These are phyloP conservation scores for Athene cunicularia DNA, from an alignment of 2,113 vertebrate species.

Conservation along the genomic window DNA sequence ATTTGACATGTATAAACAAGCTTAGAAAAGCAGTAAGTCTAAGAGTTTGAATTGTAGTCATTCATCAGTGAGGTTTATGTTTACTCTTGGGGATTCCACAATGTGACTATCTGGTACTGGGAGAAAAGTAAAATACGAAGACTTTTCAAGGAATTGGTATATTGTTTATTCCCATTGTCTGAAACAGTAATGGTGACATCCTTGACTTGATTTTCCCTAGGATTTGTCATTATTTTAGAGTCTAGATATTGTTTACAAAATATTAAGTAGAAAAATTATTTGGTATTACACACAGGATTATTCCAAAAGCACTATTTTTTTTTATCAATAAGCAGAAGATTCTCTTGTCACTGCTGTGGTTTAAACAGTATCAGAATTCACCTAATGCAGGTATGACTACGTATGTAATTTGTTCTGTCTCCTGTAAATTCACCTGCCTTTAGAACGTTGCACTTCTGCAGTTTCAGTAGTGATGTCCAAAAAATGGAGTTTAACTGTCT, in stretches of 20 bases:
- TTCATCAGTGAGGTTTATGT: neutral
- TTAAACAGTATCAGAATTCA: neutral
- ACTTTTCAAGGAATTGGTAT: neutral
- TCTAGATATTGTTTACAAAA: neutral
- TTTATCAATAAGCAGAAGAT: neutral
- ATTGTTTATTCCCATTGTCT: neutral
- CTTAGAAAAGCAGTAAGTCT: neutral
- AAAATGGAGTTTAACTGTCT: neutral
- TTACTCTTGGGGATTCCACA: neutral
- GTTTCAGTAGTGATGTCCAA: neutral
- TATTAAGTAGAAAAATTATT: neutral
- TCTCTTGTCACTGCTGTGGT: neutral
- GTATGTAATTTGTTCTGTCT: neutral
- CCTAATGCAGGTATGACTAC: neutral
- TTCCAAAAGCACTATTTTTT: neutral
- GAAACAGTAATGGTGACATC: neutral
- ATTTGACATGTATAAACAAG: neutral
- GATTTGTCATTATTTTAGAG: neutral
- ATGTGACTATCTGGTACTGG: neutral
- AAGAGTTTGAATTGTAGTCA: neutral
- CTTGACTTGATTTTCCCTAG: neutral
- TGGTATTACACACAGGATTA: neutral
- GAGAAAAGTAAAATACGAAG: neutral
- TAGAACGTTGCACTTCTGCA: neutral
- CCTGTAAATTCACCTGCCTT: neutral